phyloP scores from a whole-genome alignment of 2,888 invertebrate genomes.

The Norana najaformis region DNA sequence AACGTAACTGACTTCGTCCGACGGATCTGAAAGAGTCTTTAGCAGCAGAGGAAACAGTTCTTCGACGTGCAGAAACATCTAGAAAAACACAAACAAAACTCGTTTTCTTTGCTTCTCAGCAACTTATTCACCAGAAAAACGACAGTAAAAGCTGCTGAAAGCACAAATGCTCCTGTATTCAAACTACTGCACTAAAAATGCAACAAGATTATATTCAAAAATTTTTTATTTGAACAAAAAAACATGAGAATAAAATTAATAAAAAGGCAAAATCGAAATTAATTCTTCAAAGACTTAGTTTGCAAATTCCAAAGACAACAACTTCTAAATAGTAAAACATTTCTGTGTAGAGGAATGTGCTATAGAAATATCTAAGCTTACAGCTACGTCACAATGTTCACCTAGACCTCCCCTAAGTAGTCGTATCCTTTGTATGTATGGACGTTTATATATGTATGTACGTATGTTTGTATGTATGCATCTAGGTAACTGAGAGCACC shows the following conservation, averaged over 20 bases:
- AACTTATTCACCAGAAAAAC: neutral
- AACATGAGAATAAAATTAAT: neutral
- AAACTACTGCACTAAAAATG: neutral
- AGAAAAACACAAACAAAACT: slow-evolving; percentile 40
- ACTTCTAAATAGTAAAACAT: neutral
- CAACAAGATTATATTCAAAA: neutral
- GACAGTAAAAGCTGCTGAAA: neutral
- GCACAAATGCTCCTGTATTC: neutral
- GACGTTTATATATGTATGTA: no score
- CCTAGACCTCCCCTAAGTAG: neutral
- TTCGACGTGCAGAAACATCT: slow-evolving; percentile 67
- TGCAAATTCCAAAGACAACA: neutral
- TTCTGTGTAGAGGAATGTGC: no score
- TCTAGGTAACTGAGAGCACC: no score
- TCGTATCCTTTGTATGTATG: no score
- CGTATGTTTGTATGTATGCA: no score
- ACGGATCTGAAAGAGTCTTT: slow-evolving; percentile 82
- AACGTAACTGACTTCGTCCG: slow-evolving; percentile 74
- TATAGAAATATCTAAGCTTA: no score
- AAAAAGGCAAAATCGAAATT: neutral
- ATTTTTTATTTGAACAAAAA: neutral
- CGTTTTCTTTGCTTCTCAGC: neutral
- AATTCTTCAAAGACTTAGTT: neutral
- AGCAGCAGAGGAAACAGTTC: slow-evolving; percentile 73
- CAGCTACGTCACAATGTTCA: no score